phyloP scores from a whole-genome alignment of 2,888 invertebrate species.

The Serrognathus titanus region DNA sequence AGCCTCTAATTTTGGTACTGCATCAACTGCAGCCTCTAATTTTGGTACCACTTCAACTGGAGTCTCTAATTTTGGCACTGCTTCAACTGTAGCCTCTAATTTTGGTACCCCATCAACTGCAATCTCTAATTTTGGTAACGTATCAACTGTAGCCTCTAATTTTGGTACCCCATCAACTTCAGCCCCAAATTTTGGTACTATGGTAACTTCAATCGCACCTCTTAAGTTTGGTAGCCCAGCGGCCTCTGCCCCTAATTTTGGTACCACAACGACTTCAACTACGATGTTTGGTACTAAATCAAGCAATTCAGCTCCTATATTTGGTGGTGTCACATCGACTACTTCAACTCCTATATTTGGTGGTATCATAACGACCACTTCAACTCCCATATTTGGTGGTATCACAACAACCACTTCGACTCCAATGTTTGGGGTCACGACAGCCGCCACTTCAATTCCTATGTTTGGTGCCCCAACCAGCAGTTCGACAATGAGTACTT shows the following conservation, averaged over 20 bases:
- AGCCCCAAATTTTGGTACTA: slow-evolving; percentile 5
- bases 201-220: not conserved
- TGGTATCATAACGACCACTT: not conserved
- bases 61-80: not conserved
- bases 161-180: not conserved
- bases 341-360: slow-evolving; percentile 3
- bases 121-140: not conserved
- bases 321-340: slow-evolving; percentile 15
- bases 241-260: slow-evolving; percentile 4
- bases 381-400: slow-evolving; percentile 12
- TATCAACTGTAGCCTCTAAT: not conserved
- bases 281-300: slow-evolving; percentile 13
- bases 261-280: slow-evolving; percentile 8
- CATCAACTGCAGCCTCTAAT: not conserved
- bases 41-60: not conserved
- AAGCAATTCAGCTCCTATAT: slow-evolving; percentile 9
- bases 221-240: slow-evolving; percentile 6
- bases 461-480: not conserved
- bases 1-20: slow-evolving; percentile 8
- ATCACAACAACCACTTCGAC: slow-evolving; percentile 6
- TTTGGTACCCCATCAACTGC: slow-evolving; percentile 9
- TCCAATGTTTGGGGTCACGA: not conserved
- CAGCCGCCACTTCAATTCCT: not conserved
- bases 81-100: slow-evolving; percentile 12
- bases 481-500: slow-evolving; percentile 4